A percentile compares a stretch with the other conserved stretches of the same genome.
Evolutionary conservation across 2,888 invertebrate species (phyloP).

Genomic region (Hydrotaea cyrtoneurina): DNA sequence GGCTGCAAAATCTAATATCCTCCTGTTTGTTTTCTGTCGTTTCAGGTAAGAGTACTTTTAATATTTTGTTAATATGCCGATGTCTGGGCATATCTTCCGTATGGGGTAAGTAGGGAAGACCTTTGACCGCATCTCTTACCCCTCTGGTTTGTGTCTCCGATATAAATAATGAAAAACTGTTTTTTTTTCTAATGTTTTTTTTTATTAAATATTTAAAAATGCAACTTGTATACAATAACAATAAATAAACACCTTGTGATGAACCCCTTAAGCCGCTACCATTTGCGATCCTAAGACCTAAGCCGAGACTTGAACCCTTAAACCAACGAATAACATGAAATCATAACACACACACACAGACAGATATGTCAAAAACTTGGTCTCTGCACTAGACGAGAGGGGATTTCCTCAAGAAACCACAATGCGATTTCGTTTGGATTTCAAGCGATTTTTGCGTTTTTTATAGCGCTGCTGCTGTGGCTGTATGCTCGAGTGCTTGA

Average conservation of each 20-base stretch:
- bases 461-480: conserved; percentile 67
- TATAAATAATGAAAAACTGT: too few species aligned
- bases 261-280: background rate
- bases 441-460: conserved; percentile 76
- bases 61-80: background rate
- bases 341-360: background rate
- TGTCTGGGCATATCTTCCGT: too few species aligned
- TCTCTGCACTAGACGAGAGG: background rate
- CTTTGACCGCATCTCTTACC: too few species aligned
- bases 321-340: too few species aligned
- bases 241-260: background rate
- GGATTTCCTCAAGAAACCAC: conserved; percentile 47
- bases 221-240: too few species aligned
- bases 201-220: background rate
- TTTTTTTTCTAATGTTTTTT: background rate
- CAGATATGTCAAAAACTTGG: background rate
- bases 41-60: background rate
- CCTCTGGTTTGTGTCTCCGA: too few species aligned
- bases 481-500: conserved; percentile 7
- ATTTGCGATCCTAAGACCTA: too few species aligned
- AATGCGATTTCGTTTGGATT: conserved; percentile 74
- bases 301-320: too few species aligned
- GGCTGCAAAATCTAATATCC: background rate
- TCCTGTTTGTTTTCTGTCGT: background rate
- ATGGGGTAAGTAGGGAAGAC: background rate